phyloP scores from a whole-genome alignment of 1,140 invertebrate genomes.

The Zaprionus lachaisei region DNA sequence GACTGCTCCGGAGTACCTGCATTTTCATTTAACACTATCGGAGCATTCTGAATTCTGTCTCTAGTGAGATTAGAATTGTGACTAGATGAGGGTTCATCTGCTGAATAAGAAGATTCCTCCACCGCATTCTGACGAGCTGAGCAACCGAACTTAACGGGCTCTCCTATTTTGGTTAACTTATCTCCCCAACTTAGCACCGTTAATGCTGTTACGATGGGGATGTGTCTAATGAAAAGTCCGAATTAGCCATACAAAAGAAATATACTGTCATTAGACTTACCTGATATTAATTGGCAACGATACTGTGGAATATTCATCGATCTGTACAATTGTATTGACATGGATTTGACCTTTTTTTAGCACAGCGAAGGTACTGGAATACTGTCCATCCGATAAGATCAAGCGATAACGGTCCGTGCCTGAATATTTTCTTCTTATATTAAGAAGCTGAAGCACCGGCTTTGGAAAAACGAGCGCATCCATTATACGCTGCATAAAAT shows the following conservation, averaged over 20 bases:
- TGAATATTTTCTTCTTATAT: neutral
- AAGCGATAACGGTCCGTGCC: neutral
- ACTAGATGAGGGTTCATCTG: neutral
- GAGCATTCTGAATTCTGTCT: too few species aligned
- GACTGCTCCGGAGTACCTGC: too few species aligned
- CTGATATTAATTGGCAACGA: neutral
- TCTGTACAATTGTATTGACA: neutral
- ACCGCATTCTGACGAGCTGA: neutral
- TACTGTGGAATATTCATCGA: neutral
- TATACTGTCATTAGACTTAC: neutral
- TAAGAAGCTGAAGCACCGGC: neutral
- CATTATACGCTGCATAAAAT: neutral
- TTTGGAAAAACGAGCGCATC: neutral
- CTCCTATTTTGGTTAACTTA: neutral
- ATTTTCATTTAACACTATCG: too few species aligned
- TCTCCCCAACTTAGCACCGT: neutral
- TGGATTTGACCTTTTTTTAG: neutral
- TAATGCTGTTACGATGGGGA: slow-evolving; percentile 92
- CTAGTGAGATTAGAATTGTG: too few species aligned
- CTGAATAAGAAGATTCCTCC: neutral
- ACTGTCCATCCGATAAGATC: neutral
- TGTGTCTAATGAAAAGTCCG: slow-evolving; percentile 86
- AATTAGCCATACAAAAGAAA: neutral
- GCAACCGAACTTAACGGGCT: neutral
- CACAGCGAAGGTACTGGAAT: neutral